These are phyloP conservation scores for Thalassaphorura encarpata DNA, from an alignment of 1,140 invertebrate species.

Conservation along the genomic window DNA sequence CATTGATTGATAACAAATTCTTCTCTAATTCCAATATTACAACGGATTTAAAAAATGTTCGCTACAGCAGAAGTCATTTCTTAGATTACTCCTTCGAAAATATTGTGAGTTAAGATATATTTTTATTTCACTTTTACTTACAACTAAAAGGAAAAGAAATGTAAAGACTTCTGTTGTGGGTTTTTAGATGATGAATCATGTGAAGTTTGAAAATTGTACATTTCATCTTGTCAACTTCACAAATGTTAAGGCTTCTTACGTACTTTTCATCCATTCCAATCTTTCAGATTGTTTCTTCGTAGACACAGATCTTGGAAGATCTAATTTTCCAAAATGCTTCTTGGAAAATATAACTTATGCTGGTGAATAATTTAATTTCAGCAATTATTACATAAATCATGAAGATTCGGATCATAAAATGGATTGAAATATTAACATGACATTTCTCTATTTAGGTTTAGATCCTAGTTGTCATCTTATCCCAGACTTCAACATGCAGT, in stretches of 20 bases:
- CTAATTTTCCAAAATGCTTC: conserved; percentile 27
- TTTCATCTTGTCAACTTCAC: conserved; percentile 32
- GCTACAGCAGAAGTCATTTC: conserved; percentile 22
- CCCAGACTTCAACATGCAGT: conserved; percentile 32
- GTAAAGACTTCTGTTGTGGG: conserved; percentile 1
- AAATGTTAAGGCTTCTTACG: conserved; percentile 29
- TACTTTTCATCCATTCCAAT: conserved; percentile 29
- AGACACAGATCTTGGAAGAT: conserved; percentile 26
- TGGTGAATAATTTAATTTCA: conserved; percentile 10
- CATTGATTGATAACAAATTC: conserved; percentile 7
- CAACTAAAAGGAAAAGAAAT: too few species aligned
- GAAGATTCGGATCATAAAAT: too few species aligned
- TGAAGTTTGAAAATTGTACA: conserved; percentile 32
- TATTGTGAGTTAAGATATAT: too few species aligned
- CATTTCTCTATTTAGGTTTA: conserved; percentile 19
- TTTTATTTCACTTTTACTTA: too few species aligned
- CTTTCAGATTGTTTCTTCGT: conserved; percentile 31
- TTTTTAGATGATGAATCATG: conserved; percentile 32
- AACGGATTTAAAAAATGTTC: conserved; percentile 23
- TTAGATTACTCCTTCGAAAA: conserved; percentile 27
- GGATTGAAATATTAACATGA: too few species aligned
- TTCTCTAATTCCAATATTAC: conserved; percentile 21
- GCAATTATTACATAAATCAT: too few species aligned
- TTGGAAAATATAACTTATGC: conserved; percentile 31
- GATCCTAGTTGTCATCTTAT: conserved; percentile 29